Percentiles rank a stretch among this genome's conserved stretches.
These are phyloP conservation scores for Takifugu ocellatus DNA, from an alignment of 2,797 vertebrate genomes.

Conservation along the genomic window DNA sequence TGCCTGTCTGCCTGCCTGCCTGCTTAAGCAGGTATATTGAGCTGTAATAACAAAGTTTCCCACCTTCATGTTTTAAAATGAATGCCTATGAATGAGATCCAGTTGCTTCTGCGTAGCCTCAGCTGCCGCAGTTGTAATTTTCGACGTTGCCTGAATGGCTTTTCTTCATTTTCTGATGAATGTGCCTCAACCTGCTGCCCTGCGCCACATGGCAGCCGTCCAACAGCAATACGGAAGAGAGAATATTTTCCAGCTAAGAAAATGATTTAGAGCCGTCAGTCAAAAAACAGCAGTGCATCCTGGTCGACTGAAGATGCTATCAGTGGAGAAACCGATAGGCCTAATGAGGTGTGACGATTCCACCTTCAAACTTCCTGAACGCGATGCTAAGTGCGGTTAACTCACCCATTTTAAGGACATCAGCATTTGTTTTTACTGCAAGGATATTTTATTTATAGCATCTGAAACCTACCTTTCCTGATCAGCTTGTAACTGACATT, in stretches of 20 bases:
- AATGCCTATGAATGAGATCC: neutral
- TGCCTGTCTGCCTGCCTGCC: no score
- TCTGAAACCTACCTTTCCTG: no score
- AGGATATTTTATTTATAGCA: no score
- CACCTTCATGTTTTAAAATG: neutral
- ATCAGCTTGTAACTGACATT: neutral
- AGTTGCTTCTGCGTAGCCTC: neutral
- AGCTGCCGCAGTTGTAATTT: constrained; percentile 5
- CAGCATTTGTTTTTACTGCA: no score
- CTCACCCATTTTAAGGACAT: no score
- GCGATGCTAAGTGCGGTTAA: no score
- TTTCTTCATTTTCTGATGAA: constrained; percentile 14
- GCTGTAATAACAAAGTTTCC: no score
- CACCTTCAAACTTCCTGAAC: no score
- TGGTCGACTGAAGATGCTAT: constrained; percentile 14
- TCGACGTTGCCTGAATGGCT: neutral
- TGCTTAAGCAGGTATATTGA: no score
- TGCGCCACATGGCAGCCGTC: constrained; percentile 15
- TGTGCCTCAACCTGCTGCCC: constrained; percentile 31
- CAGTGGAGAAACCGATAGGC: neutral
- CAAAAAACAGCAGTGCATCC: constrained; percentile 8
- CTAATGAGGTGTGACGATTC: neutral
- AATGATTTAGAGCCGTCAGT: constrained; percentile 16
- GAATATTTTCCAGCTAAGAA: constrained; percentile 14
- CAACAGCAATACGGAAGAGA: constrained; percentile 14